These are phyloP conservation scores for Schizopygopsis malacanthus DNA, from an alignment of 2,797 vertebrate species.

Conservation along the genomic window DNA sequence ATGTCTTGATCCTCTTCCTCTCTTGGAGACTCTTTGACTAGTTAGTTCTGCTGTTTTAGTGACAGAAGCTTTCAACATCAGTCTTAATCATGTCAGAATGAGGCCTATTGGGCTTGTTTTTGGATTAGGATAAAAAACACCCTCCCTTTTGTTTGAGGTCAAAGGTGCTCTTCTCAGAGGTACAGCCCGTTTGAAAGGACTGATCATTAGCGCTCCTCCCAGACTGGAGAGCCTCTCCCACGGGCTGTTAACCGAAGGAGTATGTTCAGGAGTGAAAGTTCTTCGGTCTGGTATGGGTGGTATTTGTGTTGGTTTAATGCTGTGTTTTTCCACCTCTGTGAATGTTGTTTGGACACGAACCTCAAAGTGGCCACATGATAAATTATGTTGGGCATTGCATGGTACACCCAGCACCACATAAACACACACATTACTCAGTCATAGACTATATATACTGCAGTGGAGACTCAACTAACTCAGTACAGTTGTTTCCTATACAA, in stretches of 20 bases:
- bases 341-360: conserved; percentile 21
- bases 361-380: conserved; percentile 25
- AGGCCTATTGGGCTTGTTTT: conserved; percentile 30
- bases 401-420: conserved; percentile 21
- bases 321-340: conserved; percentile 16
- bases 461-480: neutral
- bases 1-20: neutral
- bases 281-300: conserved; percentile 20
- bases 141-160: conserved; percentile 34
- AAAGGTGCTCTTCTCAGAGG: conserved; percentile 44
- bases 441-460: neutral
- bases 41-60: neutral
- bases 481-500: too few relatives aligned
- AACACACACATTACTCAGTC: conserved; percentile 7
- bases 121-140: conserved; percentile 41
- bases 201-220: conserved; percentile 36
- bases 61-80: conserved; percentile 45
- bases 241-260: conserved; percentile 6
- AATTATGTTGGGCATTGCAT: conserved; percentile 18
- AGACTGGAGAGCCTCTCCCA: conserved; percentile 32
- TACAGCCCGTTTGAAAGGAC: conserved; percentile 25
- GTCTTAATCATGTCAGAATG: conserved; percentile 47
- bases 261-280: conserved; percentile 8
- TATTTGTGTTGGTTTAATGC: conserved; percentile 12
- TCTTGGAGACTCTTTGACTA: conserved; percentile 4